Conservation (phyloP, 2,113 vertebrate genomes). For the Perccottus glenii region DNA sequence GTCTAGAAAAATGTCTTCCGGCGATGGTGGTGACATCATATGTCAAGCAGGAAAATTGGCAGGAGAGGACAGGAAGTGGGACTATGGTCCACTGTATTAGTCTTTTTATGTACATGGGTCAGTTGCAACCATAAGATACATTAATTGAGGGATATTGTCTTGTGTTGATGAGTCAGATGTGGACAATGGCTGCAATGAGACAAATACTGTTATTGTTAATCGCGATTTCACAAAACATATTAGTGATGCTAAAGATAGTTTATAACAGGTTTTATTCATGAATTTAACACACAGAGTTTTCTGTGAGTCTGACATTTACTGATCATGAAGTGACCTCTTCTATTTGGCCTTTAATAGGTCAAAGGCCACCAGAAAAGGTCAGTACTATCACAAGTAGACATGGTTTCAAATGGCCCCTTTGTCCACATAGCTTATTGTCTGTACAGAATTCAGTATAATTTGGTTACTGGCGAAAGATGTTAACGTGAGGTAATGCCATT, state of each 20-base stretch:
- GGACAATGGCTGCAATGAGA: too few relatives aligned
- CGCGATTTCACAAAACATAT: too few relatives aligned
- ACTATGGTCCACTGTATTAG: conserved; percentile 30
- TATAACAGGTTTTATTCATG: conserved; percentile 10
- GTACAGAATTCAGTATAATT: conserved; percentile 25
- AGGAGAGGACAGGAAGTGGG: conserved; percentile 61
- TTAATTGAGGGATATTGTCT: not conserved
- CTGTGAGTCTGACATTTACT: conserved; percentile 47
- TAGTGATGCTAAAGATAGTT: conserved; percentile 3
- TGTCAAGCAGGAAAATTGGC: conserved; percentile 66
- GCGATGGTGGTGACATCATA: conserved; percentile 68
- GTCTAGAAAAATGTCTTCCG: conserved; percentile 41
- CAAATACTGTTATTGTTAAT: too few relatives aligned
- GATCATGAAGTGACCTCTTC: conserved; percentile 27
- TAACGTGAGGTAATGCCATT: conserved; percentile 27
- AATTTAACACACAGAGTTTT: conserved; percentile 22
- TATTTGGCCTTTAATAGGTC: too few relatives aligned
- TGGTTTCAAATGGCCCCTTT: conserved; percentile 29
- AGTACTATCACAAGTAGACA: conserved; percentile 16
- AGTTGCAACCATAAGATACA: conserved; percentile 11
- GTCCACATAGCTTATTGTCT: conserved; percentile 9
- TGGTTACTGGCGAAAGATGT: not conserved
- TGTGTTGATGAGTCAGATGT: too few relatives aligned
- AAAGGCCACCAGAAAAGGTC: too few relatives aligned
- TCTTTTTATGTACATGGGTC: conserved; percentile 17